Conservation (phyloP, 2,113 vertebrate species). For the Lathamus discolor region DNA sequence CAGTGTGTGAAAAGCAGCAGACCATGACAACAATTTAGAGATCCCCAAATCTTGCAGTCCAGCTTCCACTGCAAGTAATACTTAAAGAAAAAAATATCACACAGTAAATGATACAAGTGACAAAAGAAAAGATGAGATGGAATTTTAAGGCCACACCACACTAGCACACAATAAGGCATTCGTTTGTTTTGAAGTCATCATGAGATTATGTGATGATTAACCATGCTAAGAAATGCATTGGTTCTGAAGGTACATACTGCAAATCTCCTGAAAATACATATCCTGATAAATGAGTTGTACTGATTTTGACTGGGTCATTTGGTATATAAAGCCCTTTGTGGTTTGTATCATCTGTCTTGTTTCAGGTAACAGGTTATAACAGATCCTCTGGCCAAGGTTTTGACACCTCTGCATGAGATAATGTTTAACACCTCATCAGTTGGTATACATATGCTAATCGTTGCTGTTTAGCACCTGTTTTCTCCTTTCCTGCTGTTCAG, state of each 20-base stretch:
- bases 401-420: conserved; percentile 63
- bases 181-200: not conserved
- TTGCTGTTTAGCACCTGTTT: conserved; percentile 67
- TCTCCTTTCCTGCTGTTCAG: conserved; percentile 58
- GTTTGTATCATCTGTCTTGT: not conserved
- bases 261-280: not conserved
- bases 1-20: conserved; percentile 1
- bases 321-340: not conserved
- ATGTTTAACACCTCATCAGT: conserved; percentile 54
- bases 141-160: not conserved
- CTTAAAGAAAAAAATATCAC: not conserved
- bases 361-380: not conserved
- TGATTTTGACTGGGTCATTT: not conserved
- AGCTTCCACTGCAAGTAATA: not conserved
- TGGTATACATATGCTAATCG: conserved; percentile 58
- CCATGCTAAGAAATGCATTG: not conserved
- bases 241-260: not conserved
- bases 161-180: not conserved
- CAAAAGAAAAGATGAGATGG: not conserved
- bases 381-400: conserved; percentile 43
- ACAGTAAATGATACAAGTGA: not conserved
- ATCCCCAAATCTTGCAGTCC: not conserved
- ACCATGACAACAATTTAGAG: conserved; percentile 11
- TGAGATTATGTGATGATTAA: not conserved
- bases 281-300: not conserved